Evolutionary conservation across 1,140 invertebrate species (phyloP).

Genomic region (Trachelipus rathkii): DNA sequence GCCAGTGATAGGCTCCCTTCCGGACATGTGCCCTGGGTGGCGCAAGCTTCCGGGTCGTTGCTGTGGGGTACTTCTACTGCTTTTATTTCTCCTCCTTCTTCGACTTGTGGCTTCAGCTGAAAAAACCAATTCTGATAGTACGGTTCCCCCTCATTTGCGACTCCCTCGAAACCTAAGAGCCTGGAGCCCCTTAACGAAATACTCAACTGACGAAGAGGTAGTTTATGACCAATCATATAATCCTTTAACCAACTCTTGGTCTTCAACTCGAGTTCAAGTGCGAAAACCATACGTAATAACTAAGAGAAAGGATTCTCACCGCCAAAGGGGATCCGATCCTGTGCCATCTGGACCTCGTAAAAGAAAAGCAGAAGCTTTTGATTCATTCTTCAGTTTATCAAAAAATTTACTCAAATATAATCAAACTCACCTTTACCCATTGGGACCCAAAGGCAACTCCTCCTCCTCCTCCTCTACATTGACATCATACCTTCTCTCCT

Average conservation of each 20-base stretch:
- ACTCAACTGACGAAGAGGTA: too few species aligned
- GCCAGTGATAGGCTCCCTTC: not conserved
- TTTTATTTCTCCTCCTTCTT: not conserved
- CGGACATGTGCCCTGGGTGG: slow-evolving; percentile 9
- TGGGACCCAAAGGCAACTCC: not conserved
- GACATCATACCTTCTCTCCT: not conserved
- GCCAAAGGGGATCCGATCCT: not conserved
- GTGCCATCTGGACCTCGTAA: not conserved
- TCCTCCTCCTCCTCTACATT: not conserved
- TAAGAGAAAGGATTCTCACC: not conserved
- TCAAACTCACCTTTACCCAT: not conserved
- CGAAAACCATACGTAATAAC: not conserved
- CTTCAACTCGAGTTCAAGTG: not conserved
- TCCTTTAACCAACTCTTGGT: not conserved
- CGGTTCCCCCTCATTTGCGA: not conserved
- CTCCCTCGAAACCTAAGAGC: not conserved
- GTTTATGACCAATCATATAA: not conserved
- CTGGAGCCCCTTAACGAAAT: too few species aligned
- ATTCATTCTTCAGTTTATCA: not conserved
- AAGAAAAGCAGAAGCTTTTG: not conserved
- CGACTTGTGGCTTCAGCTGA: not conserved
- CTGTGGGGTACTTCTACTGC: not conserved
- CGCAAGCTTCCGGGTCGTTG: slow-evolving; percentile 3
- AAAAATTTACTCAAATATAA: too few species aligned
- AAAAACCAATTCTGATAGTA: not conserved